Evolutionary conservation across 2,113 vertebrate species (phyloP).

Genomic region (Plotosus lineatus): DNA sequence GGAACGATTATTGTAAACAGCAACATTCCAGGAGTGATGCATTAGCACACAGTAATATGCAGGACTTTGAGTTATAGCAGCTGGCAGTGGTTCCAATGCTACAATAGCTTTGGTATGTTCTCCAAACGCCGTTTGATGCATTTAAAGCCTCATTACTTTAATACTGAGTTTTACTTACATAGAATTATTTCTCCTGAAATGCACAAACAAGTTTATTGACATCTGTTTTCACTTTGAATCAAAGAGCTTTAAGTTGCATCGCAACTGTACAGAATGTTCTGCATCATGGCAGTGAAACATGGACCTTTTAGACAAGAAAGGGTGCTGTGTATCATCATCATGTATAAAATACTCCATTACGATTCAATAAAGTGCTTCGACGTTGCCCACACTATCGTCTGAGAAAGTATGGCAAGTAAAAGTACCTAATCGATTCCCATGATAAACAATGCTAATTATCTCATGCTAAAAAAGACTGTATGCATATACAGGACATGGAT

Average conservation of each 20-base stretch:
- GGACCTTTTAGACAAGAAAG: background rate
- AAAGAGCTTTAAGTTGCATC: constrained; percentile 35
- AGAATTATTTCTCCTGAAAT: constrained; percentile 18
- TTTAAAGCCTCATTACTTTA: constrained; percentile 23
- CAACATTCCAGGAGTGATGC: constrained; percentile 37
- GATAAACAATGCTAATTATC: background rate
- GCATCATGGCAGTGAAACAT: constrained; percentile 9
- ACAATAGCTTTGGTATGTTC: constrained; percentile 8
- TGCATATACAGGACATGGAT: too few species aligned
- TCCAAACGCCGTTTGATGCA: constrained; percentile 16
- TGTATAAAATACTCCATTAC: too few species aligned
- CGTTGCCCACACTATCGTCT: background rate
- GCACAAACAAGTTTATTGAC: constrained; percentile 39
- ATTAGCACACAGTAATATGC: constrained; percentile 22
- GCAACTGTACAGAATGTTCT: background rate
- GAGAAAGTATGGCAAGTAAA: background rate
- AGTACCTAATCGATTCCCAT: background rate
- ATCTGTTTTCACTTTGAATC: constrained; percentile 56
- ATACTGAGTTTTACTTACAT: constrained; percentile 29
- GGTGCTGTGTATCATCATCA: background rate
- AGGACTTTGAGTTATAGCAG: constrained; percentile 16
- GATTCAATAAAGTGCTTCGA: background rate
- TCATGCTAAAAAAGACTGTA: background rate
- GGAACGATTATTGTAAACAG: constrained; percentile 80
- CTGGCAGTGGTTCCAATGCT: constrained; percentile 22